Conservation (phyloP, 2,888 invertebrate genomes). For the Nomada hirtipes region DNA sequence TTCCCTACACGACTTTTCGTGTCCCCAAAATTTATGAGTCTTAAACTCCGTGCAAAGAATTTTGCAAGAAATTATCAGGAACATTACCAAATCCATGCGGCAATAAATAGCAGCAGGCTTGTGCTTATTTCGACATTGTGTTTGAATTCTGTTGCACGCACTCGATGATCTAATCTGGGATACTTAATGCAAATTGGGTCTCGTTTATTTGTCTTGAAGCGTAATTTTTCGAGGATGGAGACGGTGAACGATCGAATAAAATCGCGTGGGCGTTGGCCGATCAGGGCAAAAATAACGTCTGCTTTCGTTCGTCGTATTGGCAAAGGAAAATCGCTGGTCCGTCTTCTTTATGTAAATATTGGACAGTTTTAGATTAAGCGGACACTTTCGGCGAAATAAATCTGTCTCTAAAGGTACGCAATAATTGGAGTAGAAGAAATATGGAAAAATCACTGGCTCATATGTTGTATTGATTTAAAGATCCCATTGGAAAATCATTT, state of each 20-base stretch:
- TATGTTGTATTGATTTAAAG: too few species aligned
- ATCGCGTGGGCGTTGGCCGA: constrained; percentile 32
- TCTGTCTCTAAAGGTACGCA: not conserved
- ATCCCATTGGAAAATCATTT: too few species aligned
- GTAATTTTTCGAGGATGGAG: not conserved
- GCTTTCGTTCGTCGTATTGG: constrained; percentile 31
- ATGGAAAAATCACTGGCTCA: too few species aligned
- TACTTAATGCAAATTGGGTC: not conserved
- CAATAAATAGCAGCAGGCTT: not conserved
- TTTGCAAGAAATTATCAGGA: not conserved
- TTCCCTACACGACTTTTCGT: too few species aligned
- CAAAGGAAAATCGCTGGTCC: constrained; percentile 25
- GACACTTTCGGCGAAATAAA: not conserved
- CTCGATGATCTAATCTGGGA: constrained; percentile 7
- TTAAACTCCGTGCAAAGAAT: too few species aligned
- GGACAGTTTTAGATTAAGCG: constrained; percentile 25
- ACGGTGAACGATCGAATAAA: constrained; percentile 22
- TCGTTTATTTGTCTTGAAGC: not conserved
- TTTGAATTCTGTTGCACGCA: not conserved
- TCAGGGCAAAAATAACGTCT: constrained; percentile 42
- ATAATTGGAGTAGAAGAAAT: too few species aligned
- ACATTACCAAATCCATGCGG: not conserved
- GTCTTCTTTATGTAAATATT: constrained; percentile 35
- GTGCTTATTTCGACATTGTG: not conserved
- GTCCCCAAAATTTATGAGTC: too few species aligned